phyloP scores from a whole-genome alignment of 1,140 invertebrate genomes.

The Drosophila navojoa region DNA sequence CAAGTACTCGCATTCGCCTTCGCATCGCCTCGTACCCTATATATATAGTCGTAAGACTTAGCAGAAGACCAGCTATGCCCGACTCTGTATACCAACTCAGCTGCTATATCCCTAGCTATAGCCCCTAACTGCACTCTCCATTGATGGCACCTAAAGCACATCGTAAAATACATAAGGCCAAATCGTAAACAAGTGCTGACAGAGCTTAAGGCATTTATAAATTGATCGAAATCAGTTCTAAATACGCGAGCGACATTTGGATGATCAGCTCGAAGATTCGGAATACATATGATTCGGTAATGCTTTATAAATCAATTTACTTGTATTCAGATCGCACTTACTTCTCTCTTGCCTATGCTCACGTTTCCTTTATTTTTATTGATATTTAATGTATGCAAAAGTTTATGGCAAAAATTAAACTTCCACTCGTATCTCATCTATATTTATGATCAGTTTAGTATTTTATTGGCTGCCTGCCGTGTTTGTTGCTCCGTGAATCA shows the following conservation, averaged over 20 bases:
- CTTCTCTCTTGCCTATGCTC: neutral
- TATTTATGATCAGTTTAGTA: neutral
- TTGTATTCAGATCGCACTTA: no score
- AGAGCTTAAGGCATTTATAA: no score
- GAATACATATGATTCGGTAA: no score
- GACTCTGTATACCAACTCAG: neutral
- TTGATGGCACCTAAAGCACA: conserved; percentile 4
- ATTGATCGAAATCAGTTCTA: no score
- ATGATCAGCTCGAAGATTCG: no score
- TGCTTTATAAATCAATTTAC: neutral
- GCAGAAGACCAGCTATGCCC: neutral
- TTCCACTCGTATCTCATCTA: neutral
- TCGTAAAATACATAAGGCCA: neutral
- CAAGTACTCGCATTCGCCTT: neutral
- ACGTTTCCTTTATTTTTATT: neutral
- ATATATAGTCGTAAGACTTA: neutral
- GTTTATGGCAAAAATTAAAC: neutral
- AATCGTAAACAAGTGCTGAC: neutral
- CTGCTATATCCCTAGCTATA: neutral
- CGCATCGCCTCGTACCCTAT: neutral
- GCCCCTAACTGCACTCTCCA: conserved; percentile 5
- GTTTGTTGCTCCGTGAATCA: conserved; percentile 6
- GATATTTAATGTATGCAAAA: neutral
- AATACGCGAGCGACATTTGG: no score
- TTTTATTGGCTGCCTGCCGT: neutral